phyloP scores from a whole-genome alignment of 2,113 vertebrate genomes.

The Heterocephalus glaber region DNA sequence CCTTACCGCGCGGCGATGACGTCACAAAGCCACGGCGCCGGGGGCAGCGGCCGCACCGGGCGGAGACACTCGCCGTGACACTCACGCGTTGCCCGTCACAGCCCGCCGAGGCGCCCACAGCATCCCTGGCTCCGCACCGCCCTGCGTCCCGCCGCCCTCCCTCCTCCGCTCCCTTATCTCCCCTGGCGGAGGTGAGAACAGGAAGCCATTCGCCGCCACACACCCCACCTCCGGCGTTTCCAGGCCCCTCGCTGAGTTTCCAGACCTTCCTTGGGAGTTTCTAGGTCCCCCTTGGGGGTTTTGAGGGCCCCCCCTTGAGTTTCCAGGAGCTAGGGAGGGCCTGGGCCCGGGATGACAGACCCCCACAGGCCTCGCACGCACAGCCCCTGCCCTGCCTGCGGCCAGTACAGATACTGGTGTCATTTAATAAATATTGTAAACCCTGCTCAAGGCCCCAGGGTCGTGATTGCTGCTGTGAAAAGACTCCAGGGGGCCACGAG shows the following conservation, averaged over 20 bases:
- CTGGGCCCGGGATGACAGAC: background rate
- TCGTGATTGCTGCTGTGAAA: background rate
- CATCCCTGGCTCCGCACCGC: background rate
- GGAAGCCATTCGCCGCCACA: background rate
- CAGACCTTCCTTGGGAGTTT: background rate
- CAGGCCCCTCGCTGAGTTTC: background rate
- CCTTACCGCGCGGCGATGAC: too few relatives aligned
- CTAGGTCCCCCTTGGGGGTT: background rate
- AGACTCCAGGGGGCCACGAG: too few relatives aligned
- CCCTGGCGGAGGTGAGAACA: background rate
- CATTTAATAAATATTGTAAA: constrained; percentile 61
- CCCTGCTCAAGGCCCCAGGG: background rate
- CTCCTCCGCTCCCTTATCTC: background rate
- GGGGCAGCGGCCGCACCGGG: rapidly evolving
- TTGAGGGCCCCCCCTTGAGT: background rate
- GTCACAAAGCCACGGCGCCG: too few relatives aligned
- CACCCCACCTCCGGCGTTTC: background rate
- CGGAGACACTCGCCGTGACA: background rate
- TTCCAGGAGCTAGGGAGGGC: background rate
- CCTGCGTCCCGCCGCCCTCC: background rate
- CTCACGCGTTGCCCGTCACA: background rate
- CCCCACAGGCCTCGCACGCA: background rate
- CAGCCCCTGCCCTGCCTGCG: background rate
- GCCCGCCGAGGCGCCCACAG: background rate
- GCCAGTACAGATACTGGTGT: background rate